Percentiles rank a stretch among this genome's conserved stretches.
phyloP scores from a whole-genome alignment of 35 echinoderm and acorn worm genomes.

The Acanthaster planci region DNA sequence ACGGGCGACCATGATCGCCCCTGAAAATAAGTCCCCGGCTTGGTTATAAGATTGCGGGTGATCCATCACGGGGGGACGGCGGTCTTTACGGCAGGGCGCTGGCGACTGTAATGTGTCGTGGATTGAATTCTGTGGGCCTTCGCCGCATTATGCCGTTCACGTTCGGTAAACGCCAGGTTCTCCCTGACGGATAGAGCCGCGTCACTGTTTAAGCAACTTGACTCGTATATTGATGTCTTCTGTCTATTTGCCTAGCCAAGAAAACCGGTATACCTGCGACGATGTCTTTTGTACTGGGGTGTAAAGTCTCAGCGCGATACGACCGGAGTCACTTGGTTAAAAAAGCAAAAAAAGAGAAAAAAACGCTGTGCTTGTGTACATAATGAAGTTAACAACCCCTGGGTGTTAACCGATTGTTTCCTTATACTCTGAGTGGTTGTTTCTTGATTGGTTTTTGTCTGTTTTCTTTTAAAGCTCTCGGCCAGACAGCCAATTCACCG shows the following conservation, averaged over 20 bases:
- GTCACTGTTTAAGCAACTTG: conserved; percentile 31
- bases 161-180: conserved; percentile 4
- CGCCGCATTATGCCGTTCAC: conserved; percentile 17
- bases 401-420: no score
- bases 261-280: neutral
- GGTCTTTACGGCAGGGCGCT: neutral
- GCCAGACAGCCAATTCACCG: conserved; percentile 10
- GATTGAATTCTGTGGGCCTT: conserved; percentile 15
- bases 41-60: neutral
- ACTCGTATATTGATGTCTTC: conserved; percentile 19
- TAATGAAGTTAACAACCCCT: no score
- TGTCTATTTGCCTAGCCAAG: conserved; percentile 3
- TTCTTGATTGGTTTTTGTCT: conserved; percentile 15
- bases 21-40: no score
- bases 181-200: neutral
- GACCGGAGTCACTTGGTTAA: neutral
- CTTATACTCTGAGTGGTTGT: neutral
- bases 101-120: conserved; percentile 12
- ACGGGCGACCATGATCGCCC: no score
- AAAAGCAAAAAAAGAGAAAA: neutral
- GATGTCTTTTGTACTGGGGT: neutral
- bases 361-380: no score
- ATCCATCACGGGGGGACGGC: neutral
- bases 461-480: conserved; percentile 35
- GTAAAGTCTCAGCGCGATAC: neutral